A percentile compares a stretch with the other conserved stretches of the same genome.
These are phyloP conservation scores for Xyrichtys novacula DNA, from an alignment of 2,797 vertebrate species.

Conservation along the genomic window DNA sequence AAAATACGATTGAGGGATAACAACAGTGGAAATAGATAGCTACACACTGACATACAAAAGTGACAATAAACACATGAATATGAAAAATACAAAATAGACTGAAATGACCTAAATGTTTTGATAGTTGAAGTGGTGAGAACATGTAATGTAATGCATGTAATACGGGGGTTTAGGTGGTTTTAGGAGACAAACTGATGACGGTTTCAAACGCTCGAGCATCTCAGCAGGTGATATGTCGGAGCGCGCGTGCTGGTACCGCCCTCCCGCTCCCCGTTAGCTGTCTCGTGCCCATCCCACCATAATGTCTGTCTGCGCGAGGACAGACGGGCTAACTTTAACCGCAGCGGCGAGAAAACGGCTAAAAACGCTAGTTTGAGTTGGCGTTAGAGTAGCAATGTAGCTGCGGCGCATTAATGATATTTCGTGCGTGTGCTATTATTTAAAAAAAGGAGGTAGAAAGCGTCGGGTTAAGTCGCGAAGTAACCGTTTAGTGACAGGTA, in stretches of 20 bases:
- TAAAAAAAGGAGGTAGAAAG: not conserved
- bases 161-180: no score
- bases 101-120: no score
- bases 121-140: no score
- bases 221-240: constrained; percentile 39
- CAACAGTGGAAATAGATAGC: no score
- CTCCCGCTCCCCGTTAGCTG: constrained; percentile 33
- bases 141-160: no score
- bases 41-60: no score
- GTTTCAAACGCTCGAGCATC: not conserved
- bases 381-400: not conserved
- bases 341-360: constrained; percentile 13
- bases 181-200: not conserved
- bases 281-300: constrained; percentile 62
- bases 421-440: accelerated
- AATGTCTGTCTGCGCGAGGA: constrained; percentile 67
- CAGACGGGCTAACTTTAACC: constrained; percentile 46
- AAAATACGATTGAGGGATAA: no score
- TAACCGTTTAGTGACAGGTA: not conserved
- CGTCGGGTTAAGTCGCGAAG: not conserved
- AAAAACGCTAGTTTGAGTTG: accelerated
- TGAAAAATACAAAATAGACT: no score
- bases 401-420: no score
- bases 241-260: constrained; percentile 50
- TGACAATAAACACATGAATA: no score